Percentiles rank a stretch among this genome's conserved stretches.
Conservation (phyloP, 2,888 invertebrate genomes). For the Brachyopa scutellaris region DNA sequence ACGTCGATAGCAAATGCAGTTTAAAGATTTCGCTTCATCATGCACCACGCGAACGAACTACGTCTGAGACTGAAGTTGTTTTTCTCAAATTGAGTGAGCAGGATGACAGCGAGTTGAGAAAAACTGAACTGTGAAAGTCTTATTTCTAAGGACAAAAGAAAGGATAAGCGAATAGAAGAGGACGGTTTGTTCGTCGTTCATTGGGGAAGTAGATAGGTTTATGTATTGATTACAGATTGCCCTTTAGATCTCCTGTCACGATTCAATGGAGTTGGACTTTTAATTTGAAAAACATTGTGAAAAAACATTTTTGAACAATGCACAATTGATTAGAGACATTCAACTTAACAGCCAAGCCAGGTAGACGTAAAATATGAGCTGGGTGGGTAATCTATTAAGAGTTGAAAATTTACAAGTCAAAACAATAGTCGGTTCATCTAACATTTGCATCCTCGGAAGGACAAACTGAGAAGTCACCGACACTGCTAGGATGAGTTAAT, state of each 20-base stretch:
- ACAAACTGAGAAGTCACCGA: too few relatives aligned
- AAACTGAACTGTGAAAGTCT: constrained; percentile 12
- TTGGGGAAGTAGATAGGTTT: constrained; percentile 3
- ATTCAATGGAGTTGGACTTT: background rate
- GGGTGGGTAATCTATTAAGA: too few relatives aligned
- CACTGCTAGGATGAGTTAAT: too few relatives aligned
- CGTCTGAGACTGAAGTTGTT: constrained; percentile 23
- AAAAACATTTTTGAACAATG: too few relatives aligned
- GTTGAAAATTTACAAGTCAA: too few relatives aligned
- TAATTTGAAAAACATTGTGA: background rate
- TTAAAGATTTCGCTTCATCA: constrained; percentile 31
- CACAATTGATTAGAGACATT: too few relatives aligned
- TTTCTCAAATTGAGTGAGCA: constrained; percentile 25
- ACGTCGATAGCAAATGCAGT: constrained; percentile 33
- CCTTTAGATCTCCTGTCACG: constrained; percentile 37
- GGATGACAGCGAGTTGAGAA: background rate
- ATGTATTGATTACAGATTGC: constrained; percentile 27
- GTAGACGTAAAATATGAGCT: too few relatives aligned
- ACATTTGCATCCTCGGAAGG: too few relatives aligned
- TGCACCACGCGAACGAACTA: constrained; percentile 11
- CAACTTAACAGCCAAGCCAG: too few relatives aligned
- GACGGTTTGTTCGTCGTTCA: background rate
- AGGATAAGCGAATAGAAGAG: constrained; percentile 23
- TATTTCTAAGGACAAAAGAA: constrained; percentile 21
- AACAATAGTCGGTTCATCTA: too few relatives aligned